These are phyloP conservation scores for Charaxes varanes DNA, from an alignment of 1,140 invertebrate species.

Conservation along the genomic window DNA sequence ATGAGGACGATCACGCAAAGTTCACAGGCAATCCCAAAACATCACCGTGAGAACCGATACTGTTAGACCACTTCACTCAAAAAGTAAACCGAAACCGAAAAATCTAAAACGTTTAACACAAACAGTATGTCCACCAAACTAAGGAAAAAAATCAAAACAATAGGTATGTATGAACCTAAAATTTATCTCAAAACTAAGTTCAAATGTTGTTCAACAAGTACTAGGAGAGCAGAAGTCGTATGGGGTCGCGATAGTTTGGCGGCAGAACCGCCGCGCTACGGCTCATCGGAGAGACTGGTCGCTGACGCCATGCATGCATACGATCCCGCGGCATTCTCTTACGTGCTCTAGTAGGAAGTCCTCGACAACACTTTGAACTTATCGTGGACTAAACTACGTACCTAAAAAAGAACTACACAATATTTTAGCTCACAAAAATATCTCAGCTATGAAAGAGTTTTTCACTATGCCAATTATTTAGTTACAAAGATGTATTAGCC, in stretches of 20 bases:
- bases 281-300: conserved; percentile 63
- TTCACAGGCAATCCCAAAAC: conserved; percentile 35
- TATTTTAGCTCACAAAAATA: too few relatives aligned
- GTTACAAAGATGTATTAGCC: too few relatives aligned
- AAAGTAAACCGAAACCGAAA: too few relatives aligned
- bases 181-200: background rate
- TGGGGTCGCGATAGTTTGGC: conserved; percentile 36
- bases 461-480: too few relatives aligned
- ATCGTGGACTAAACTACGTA: too few relatives aligned
- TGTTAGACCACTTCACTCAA: conserved; percentile 15
- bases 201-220: conserved; percentile 9
- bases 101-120: too few relatives aligned
- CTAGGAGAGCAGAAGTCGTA: conserved; percentile 25
- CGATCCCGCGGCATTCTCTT: conserved; percentile 30
- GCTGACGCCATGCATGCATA: conserved; percentile 22
- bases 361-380: conserved; percentile 29
- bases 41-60: conserved; percentile 23
- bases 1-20: conserved; percentile 49
- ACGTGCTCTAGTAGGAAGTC: conserved; percentile 40
- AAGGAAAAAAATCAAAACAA: conserved; percentile 5
- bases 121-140: too few relatives aligned
- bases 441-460: too few relatives aligned
- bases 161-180: too few relatives aligned
- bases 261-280: conserved; percentile 67
- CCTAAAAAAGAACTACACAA: too few relatives aligned